Evolutionary conservation across 53 echinoderm and acorn worm genomes (phyloP), one percentile per base, ranked within the genome.

Genomic region (Echinarachnius parma): DNA sequence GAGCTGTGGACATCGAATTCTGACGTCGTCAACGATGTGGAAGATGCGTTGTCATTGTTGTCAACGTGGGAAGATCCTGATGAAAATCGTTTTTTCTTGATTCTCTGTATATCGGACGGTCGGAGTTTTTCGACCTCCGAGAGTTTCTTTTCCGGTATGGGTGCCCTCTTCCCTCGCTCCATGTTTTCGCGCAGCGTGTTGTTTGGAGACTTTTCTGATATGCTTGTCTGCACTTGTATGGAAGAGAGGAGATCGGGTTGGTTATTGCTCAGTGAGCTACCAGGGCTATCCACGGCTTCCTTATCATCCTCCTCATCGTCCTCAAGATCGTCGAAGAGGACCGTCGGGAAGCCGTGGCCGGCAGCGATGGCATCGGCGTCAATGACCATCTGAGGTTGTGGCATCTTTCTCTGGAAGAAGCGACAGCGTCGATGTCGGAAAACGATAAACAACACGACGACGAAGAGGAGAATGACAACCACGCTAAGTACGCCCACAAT

Each of bases 361-460:
- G 74, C 56, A 4, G 74, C 74, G 20, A 72, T 72, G 4, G 74
- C 74, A 33, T 57, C 74, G 4, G 57, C 74, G 34, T 72, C 74
- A 0, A 72, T 7, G 8, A 72, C 74, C 74, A 56, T 81, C 64
- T 88, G 87, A 18, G 92, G 92, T 19, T 84, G 78, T 10, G 61
- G 76, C 49, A 54, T 48, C 16, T 48, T 48, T 9, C 48, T 24
- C 45, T 81, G 83, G 75, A 86, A 93, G 50, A 77, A 72, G 16
- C 89, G 69, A 54, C 93, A 93, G 53, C 78, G 89, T 1, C 89
- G 64, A 39, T 86, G 89, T 14, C 89, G 58, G 39, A 89, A 82
- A 14, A 93, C 50, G 29, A 93, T 80, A 14, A 81, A 77, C 10
- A 93, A 31, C 21, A 93, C 86, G 11, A 86, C 72, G 35, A 86